Base-by-base conservation (phyloP, 2,888 invertebrate species). In the Tillus elongatus region DNA sequence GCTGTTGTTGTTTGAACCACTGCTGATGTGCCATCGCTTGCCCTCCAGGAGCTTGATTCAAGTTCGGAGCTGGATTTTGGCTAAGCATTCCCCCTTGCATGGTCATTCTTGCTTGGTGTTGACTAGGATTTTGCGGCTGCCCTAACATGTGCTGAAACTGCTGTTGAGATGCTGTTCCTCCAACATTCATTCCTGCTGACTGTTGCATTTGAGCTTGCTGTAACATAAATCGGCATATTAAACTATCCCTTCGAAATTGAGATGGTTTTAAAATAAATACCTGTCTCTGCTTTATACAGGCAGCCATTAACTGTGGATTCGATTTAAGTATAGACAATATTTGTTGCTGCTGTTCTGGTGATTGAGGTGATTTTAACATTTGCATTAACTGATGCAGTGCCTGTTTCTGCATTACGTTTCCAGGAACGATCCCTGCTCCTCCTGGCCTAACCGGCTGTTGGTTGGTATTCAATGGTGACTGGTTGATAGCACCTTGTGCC, bases 251-350 rank as follows among this genome's bases (percentile, higher is more conserved):
- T n/a, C n/a, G n/a, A n/a, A n/a, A n/a, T n/a, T n/a, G n/a, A n/a
- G n/a, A n/a, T n/a, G n/a, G n/a, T n/a, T n/a, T n/a, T n/a, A n/a
- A n/a, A n/a, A n/a, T n/a, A 11, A 33, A 13, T 34, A 24, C 78
- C 69, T 84, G 81, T 60, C 87, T 72, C 64, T 89, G 88, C 58
- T 91, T 90, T 48, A 95, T 86, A 60, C 91, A 91, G 36, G 92
- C 90, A 37, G 92, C 90, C 90, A 95, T 93, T 31, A 96, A 73
- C 53, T 88, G 89, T 27, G 95, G 95, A 69, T 93, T 91, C 46
- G 86, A 83, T 67, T 92, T 92, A 45, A 95, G 75, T 57, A 95
- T 90, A 56, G 83, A 80, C 44, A 93, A 71, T 42, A 89, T 80
- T 67, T 88, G 85, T 58, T 84, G 84, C 58, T 95, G 93, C 60